Percentiles rank a stretch among this genome's conserved stretches.
phyloP scores from a whole-genome alignment of 2,888 invertebrate species.

The Troglohyphantes excavatus region DNA sequence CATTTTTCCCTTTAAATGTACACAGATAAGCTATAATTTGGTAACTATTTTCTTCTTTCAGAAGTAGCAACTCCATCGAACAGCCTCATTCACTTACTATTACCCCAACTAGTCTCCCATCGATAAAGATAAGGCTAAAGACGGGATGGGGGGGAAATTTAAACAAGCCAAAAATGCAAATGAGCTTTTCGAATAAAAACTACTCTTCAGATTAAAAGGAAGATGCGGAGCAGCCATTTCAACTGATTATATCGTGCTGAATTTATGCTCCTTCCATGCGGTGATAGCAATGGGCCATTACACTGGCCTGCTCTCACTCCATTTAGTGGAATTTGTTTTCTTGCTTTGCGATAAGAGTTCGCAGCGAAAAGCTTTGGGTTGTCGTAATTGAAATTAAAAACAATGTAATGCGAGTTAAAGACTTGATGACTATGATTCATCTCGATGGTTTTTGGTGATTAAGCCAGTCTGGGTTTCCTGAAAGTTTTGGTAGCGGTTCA shows the following conservation, averaged over 20 bases:
- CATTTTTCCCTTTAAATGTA: no score
- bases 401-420: neutral
- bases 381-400: constrained; percentile 1
- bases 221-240: constrained; percentile 12
- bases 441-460: neutral
- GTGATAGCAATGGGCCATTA: constrained; percentile 1
- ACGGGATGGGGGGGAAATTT: neutral
- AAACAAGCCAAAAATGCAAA: neutral
- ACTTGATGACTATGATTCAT: neutral
- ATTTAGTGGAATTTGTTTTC: neutral
- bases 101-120: neutral
- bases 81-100: no score
- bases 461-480: no score
- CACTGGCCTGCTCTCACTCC: neutral
- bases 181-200: neutral
- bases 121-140: neutral
- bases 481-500: no score
- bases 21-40: no score
- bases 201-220: constrained; percentile 23
- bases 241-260: constrained; percentile 47
- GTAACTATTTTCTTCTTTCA: no score
- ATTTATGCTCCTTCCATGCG: constrained; percentile 21
- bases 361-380: neutral
- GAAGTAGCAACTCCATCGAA: no score
- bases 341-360: neutral